Conservation (phyloP, 2,888 invertebrate genomes). For the Lapara coniferarum region DNA sequence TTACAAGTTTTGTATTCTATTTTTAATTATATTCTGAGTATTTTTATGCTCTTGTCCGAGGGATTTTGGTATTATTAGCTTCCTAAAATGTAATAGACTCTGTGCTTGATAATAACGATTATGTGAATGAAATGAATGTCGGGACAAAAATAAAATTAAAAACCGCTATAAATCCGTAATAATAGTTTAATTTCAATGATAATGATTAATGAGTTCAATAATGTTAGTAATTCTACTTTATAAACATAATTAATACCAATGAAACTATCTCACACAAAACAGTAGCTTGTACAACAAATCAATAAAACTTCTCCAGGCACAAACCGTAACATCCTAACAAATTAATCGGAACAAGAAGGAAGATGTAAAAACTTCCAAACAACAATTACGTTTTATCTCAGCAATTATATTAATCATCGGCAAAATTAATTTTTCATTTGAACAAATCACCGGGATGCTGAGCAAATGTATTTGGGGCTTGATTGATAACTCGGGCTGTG, state of each 20-base stretch:
- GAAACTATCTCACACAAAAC: too few relatives aligned
- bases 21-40: too few relatives aligned
- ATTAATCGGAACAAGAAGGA: constrained; percentile 81
- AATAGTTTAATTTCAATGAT: too few relatives aligned
- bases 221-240: too few relatives aligned
- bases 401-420: constrained; percentile 82
- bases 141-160: too few relatives aligned
- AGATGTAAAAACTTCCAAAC: constrained; percentile 83
- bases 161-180: too few relatives aligned
- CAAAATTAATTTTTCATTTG: constrained; percentile 83
- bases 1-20: background rate
- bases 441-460: constrained; percentile 78
- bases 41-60: background rate
- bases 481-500: constrained; percentile 67
- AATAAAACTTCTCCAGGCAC: constrained; percentile 19
- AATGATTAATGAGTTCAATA: too few relatives aligned
- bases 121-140: too few relatives aligned
- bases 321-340: constrained; percentile 60
- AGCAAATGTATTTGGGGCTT: constrained; percentile 72
- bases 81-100: background rate
- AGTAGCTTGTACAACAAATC: background rate
- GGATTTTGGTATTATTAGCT: background rate
- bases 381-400: constrained; percentile 80
- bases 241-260: background rate
- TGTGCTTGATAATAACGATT: background rate